These are phyloP conservation scores for Xiphydria camelus DNA, from an alignment of 2,888 invertebrate species.

Conservation along the genomic window DNA sequence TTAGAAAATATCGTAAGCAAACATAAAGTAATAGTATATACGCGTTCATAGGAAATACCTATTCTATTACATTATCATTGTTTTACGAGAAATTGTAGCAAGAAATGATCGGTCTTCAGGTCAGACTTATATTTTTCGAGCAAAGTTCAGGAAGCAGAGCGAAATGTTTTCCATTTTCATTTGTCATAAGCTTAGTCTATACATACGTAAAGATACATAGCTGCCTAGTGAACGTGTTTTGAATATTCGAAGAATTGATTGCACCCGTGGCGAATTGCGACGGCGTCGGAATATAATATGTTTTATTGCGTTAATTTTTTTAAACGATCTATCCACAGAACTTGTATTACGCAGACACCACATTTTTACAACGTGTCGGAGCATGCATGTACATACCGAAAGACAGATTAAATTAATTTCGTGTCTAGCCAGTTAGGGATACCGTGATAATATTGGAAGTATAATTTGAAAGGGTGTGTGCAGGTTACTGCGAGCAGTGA, in stretches of 20 bases:
- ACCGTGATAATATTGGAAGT: neutral
- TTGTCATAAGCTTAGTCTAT: slow-evolving; percentile 23
- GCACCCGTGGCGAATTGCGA: slow-evolving; percentile 19
- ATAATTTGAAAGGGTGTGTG: slow-evolving; percentile 1
- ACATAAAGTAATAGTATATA: slow-evolving; percentile 33
- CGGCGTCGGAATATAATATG: neutral
- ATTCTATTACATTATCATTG: slow-evolving; percentile 50
- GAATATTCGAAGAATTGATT: slow-evolving; percentile 30
- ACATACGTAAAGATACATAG: slow-evolving; percentile 21
- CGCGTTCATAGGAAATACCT: slow-evolving; percentile 45
- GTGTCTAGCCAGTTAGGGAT: slow-evolving; percentile 12
- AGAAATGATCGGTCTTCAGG: slow-evolving; percentile 45
- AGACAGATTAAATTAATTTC: slow-evolving; percentile 22
- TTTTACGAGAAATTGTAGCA: slow-evolving; percentile 37
- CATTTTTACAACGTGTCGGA: slow-evolving; percentile 24
- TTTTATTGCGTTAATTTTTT: neutral
- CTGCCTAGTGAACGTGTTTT: slow-evolving; percentile 27
- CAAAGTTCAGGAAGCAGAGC: slow-evolving; percentile 28
- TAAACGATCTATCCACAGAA: neutral
- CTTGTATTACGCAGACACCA: slow-evolving; percentile 5
- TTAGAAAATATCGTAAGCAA: slow-evolving; percentile 49
- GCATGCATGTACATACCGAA: slow-evolving; percentile 27
- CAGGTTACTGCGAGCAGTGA: no score
- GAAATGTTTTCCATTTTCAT: slow-evolving; percentile 41
- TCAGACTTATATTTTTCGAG: slow-evolving; percentile 54